Conservation (phyloP, 2,888 invertebrate genomes). For the Spicauda simplicius region DNA sequence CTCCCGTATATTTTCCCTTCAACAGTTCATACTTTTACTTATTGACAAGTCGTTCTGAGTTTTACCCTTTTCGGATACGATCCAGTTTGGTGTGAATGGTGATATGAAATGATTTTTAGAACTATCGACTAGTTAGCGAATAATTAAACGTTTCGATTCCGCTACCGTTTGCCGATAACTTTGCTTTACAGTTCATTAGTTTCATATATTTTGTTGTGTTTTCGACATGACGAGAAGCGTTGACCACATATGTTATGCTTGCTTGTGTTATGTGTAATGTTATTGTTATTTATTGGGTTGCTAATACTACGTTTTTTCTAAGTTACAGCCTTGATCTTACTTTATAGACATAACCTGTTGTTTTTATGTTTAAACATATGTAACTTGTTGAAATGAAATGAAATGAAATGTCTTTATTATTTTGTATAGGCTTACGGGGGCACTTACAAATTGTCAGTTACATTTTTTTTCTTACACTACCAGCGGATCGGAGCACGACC, state of each 20-base stretch:
- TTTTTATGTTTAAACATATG: too few species aligned
- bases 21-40: slow-evolving; percentile 6
- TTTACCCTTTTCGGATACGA: slow-evolving; percentile 4
- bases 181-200: slow-evolving; percentile 10
- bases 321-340: too few species aligned
- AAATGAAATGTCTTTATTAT: too few species aligned
- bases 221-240: not conserved
- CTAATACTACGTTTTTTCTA: too few species aligned
- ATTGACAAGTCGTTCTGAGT: slow-evolving; percentile 6
- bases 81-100: not conserved
- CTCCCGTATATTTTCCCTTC: slow-evolving; percentile 26
- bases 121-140: slow-evolving; percentile 19
- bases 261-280: too few species aligned
- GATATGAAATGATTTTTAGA: slow-evolving; percentile 16
- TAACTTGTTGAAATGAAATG: too few species aligned
- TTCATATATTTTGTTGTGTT: slow-evolving; percentile 7
- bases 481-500: too few species aligned
- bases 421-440: too few species aligned
- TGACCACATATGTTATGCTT: not conserved
- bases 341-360: too few species aligned
- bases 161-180: slow-evolving; percentile 35
- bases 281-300: too few species aligned
- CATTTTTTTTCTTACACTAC: too few species aligned
- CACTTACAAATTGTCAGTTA: too few species aligned
- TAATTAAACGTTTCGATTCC: slow-evolving; percentile 22